Evolutionary conservation across 2,888 invertebrate species (phyloP).

Genomic region (Mayetiola destructor): DNA sequence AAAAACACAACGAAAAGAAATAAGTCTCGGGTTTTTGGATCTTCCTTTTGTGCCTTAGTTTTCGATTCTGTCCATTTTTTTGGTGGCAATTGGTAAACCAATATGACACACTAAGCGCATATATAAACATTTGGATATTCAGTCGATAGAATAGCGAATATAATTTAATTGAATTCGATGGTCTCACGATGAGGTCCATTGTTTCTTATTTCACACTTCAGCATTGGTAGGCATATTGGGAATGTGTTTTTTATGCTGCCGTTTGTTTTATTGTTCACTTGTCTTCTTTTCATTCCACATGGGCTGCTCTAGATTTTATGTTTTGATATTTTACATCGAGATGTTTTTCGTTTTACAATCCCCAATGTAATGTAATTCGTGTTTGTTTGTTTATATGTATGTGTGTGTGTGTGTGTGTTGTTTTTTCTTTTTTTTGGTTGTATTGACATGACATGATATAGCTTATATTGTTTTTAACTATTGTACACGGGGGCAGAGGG

Average conservation of each 20-base stretch:
- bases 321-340: not conserved
- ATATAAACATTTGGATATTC: not conserved
- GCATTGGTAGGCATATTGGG: too few species aligned
- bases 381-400: too few species aligned
- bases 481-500: too few species aligned
- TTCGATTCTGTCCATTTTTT: not conserved
- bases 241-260: not conserved
- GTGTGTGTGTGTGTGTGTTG: too few species aligned
- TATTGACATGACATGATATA: too few species aligned
- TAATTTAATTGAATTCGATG: conserved; percentile 7
- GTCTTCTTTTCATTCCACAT: not conserved
- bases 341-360: too few species aligned
- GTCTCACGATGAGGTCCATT: not conserved
- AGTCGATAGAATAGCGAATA: not conserved
- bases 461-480: too few species aligned
- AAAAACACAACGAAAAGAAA: too few species aligned
- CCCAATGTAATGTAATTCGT: too few species aligned
- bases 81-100: not conserved
- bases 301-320: too few species aligned
- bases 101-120: too few species aligned
- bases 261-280: not conserved
- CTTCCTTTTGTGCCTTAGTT: not conserved
- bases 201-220: not conserved
- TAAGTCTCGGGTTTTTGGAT: not conserved
- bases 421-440: too few species aligned